Percentiles rank a stretch among this genome's conserved stretches.
Conservation (phyloP, 2,888 invertebrate genomes). For the Agonopterix arenella region DNA sequence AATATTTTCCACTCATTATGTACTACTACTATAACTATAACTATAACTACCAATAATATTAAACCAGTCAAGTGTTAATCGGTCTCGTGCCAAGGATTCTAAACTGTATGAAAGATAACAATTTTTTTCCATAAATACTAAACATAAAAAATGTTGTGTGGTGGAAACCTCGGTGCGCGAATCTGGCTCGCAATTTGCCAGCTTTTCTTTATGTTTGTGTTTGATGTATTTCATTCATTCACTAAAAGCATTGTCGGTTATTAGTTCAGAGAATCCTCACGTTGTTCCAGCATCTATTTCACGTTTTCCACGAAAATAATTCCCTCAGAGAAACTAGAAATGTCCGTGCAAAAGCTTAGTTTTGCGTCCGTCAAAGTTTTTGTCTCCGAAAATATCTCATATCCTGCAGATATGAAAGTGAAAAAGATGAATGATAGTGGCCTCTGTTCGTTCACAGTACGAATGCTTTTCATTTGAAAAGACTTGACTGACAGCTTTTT, state of each 20-base stretch:
- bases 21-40: too few relatives aligned
- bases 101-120: too few relatives aligned
- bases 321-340: slow-evolving; percentile 10
- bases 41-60: too few relatives aligned
- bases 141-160: neutral
- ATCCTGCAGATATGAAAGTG: slow-evolving; percentile 14
- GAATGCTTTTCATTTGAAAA: slow-evolving; percentile 1
- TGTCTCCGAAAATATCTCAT: slow-evolving; percentile 18
- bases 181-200: neutral
- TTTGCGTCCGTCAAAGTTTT: slow-evolving; percentile 15
- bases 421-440: slow-evolving; percentile 13
- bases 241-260: too few relatives aligned
- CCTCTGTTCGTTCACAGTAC: slow-evolving; percentile 6
- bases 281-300: neutral
- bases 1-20: too few relatives aligned
- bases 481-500: too few relatives aligned
- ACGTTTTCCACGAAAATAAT: neutral
- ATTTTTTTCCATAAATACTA: too few relatives aligned
- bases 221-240: too few relatives aligned
- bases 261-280: too few relatives aligned
- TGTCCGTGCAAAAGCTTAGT: neutral
- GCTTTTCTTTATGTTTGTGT: neutral
- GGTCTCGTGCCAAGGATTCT: too few relatives aligned
- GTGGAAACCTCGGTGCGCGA: neutral
- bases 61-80: too few relatives aligned